Conservation (phyloP, 2,113 vertebrate species). For the Eira barbara region DNA sequence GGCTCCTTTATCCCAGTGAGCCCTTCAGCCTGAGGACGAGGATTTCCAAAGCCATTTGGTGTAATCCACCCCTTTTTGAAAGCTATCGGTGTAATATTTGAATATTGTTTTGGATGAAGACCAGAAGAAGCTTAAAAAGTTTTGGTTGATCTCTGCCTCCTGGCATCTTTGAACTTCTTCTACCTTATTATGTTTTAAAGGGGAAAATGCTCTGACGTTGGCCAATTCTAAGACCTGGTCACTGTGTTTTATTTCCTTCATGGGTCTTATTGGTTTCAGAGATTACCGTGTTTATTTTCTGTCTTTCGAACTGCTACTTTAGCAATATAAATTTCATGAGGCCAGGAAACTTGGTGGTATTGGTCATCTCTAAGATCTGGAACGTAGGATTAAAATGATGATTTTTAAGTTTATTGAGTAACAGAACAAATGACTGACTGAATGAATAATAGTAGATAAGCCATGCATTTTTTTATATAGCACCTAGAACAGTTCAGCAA, state of each 20-base stretch:
- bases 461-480: not conserved
- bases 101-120: not conserved
- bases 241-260: not conserved
- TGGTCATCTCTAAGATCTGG: not conserved
- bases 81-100: not conserved
- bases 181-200: not conserved
- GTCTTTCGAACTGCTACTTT: not conserved
- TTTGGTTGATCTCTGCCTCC: not conserved
- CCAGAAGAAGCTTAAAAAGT: not conserved
- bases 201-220: not conserved
- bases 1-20: not conserved
- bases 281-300: not conserved
- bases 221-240: not conserved
- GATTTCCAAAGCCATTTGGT: not conserved
- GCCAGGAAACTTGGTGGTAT: not conserved
- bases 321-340: not conserved
- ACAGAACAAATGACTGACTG: not conserved
- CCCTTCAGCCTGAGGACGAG: not conserved
- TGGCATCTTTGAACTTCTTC: not conserved
- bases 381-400: not conserved
- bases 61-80: not conserved
- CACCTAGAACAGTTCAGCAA: not conserved
- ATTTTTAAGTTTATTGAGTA: not conserved
- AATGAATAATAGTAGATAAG: not conserved
- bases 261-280: not conserved